These are phyloP conservation scores for Blastobasis lacticolella DNA, from an alignment of 2,888 invertebrate genomes.

Conservation along the genomic window DNA sequence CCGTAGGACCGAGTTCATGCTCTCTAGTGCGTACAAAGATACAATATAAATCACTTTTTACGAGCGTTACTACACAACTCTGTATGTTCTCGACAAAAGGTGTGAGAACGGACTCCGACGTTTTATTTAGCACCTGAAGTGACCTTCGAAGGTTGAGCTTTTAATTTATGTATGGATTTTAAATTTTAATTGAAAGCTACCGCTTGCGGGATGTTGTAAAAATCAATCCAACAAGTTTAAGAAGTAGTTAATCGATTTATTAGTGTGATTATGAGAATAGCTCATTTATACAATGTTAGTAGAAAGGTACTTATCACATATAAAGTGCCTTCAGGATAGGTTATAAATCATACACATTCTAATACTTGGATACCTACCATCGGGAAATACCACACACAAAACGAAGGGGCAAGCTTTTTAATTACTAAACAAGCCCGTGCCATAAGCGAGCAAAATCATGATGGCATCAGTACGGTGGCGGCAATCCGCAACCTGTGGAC, in stretches of 20 bases:
- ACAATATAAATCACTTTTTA: constrained; percentile 48
- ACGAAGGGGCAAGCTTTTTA: no score
- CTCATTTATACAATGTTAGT: no score
- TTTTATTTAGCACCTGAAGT: constrained; percentile 3
- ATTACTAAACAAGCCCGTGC: neutral
- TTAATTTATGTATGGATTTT: neutral
- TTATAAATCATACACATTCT: no score
- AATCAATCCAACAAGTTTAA: no score
- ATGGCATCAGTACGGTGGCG: neutral
- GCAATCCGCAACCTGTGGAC: constrained; percentile 7
- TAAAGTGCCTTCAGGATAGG: no score
- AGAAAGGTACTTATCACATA: no score
- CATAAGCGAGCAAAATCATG: neutral
- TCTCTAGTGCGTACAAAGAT: constrained; percentile 35
- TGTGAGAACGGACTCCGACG: neutral
- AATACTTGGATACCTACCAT: no score
- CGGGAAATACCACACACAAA: no score
- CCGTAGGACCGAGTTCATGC: constrained; percentile 30
- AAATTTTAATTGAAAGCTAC: neutral
- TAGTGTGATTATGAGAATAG: no score
- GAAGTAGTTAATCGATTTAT: no score
- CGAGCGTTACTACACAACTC: constrained; percentile 26
- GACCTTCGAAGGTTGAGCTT: constrained; percentile 8
- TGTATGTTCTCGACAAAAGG: constrained; percentile 15
- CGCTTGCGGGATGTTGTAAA: no score